Evolutionary conservation across 2,113 vertebrate species (phyloP).

Genomic region (Cathartes aura): DNA sequence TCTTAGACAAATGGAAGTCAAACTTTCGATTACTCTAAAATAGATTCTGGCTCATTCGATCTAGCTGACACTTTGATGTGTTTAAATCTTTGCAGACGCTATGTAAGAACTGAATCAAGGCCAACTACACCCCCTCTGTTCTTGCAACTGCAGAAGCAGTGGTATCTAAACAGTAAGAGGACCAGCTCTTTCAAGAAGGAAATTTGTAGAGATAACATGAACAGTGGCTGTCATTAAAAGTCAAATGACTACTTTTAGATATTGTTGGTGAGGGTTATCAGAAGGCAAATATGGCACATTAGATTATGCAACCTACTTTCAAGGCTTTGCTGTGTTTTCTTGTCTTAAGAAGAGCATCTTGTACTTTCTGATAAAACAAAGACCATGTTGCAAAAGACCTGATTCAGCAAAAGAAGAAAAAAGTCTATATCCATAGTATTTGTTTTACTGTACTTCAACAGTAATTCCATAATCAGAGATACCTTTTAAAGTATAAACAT

Average conservation of each 20-base stretch:
- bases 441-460: not conserved
- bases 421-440: not conserved
- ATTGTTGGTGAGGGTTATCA: conserved; percentile 67
- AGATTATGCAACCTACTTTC: conserved; percentile 65
- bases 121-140: conserved; percentile 19
- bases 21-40: conserved; percentile 10
- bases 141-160: not conserved
- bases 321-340: conserved; percentile 41
- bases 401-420: not conserved
- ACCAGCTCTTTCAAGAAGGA: conserved; percentile 62
- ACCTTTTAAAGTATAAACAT: not conserved
- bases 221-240: conserved; percentile 53
- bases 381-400: not conserved
- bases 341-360: conserved; percentile 15
- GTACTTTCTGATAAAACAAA: conserved; percentile 33
- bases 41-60: not conserved
- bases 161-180: conserved; percentile 29
- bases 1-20: not conserved
- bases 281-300: conserved; percentile 76
- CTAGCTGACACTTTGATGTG: conserved; percentile 40
- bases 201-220: conserved; percentile 72
- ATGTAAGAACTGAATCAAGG: conserved; percentile 41
- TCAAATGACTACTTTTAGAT: conserved; percentile 65
- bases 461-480: not conserved
- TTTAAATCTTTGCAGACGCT: conserved; percentile 27